Percentiles rank a stretch among this genome's conserved stretches.
Conservation (phyloP, 1,140 invertebrate species). For the Pygmarrhopalites habei region DNA sequence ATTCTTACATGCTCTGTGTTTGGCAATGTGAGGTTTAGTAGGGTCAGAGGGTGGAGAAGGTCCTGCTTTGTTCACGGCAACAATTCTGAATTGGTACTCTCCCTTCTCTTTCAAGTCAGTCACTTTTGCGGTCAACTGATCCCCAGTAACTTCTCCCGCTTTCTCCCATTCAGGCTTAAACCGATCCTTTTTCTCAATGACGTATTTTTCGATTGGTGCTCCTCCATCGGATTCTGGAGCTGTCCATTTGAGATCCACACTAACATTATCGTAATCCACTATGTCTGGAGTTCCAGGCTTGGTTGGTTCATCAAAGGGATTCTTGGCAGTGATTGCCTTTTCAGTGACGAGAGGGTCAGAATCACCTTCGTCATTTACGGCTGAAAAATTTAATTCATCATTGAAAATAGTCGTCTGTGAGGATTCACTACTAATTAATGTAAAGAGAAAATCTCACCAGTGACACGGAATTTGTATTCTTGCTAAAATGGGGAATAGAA, state of each 20-base stretch:
- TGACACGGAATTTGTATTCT: slow-evolving; percentile 95
- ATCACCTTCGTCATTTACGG: slow-evolving; percentile 91
- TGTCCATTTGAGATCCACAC: slow-evolving; percentile 88
- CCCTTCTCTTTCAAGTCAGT: slow-evolving; percentile 80
- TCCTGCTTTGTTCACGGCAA: slow-evolving; percentile 95
- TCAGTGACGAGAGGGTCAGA: slow-evolving; percentile 85
- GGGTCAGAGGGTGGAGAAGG: slow-evolving; percentile 77
- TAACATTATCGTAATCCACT: slow-evolving; percentile 86
- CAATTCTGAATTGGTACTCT: slow-evolving; percentile 89
- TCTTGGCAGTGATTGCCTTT: slow-evolving; percentile 79
- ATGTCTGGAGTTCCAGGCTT: slow-evolving; percentile 87
- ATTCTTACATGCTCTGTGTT: slow-evolving; percentile 79
- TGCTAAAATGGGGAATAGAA: no score
- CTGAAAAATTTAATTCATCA: no score
- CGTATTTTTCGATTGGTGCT: slow-evolving; percentile 89
- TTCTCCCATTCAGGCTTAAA: slow-evolving; percentile 71
- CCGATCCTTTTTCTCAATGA: slow-evolving; percentile 93
- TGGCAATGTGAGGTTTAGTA: slow-evolving; percentile 83
- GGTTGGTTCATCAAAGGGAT: slow-evolving; percentile 79
- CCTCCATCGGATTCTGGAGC: slow-evolving; percentile 88
- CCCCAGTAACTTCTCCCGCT: slow-evolving; percentile 71
- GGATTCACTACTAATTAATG: no score
- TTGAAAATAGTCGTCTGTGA: no score
- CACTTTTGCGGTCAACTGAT: slow-evolving; percentile 66
- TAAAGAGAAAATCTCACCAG: no score